Evolutionary conservation across 2,113 vertebrate species (phyloP).

Genomic region (Saguinus midas): DNA sequence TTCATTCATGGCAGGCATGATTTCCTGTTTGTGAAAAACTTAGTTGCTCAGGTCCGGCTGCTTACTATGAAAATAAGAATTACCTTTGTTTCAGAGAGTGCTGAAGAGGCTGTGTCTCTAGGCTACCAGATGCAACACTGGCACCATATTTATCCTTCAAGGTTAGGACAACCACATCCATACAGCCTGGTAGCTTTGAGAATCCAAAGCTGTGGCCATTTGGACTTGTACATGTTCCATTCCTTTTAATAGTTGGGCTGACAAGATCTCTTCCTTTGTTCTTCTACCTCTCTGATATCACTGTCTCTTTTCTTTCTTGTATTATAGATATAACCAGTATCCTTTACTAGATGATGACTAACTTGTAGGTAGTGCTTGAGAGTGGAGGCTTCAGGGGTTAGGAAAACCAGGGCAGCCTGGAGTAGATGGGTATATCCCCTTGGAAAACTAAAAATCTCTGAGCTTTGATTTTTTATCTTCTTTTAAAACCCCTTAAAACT

Average conservation of each 20-base stretch:
- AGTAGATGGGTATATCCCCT: not conserved
- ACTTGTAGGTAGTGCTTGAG: not conserved
- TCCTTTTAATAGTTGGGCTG: not conserved
- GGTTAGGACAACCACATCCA: not conserved
- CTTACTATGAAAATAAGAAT: constrained; percentile 15
- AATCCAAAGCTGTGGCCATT: not conserved
- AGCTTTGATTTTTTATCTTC: not conserved
- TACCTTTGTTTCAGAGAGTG: not conserved
- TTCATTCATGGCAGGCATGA: constrained; percentile 41
- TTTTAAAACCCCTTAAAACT: not conserved
- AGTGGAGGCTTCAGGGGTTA: not conserved
- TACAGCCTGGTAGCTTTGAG: not conserved
- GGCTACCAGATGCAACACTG: not conserved
- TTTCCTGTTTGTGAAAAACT: constrained; percentile 58
- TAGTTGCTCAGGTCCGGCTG: not conserved
- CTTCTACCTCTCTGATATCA: not conserved
- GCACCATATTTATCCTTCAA: not conserved
- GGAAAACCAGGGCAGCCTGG: not conserved
- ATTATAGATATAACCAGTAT: not conserved
- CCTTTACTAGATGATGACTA: not conserved
- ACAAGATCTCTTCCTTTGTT: not conserved
- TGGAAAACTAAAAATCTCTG: constrained; percentile 9
- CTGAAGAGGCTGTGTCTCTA: not conserved
- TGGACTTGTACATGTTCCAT: not conserved
- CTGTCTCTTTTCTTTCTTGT: not conserved